Percentiles rank a stretch among this genome's conserved stretches.
phyloP scores from a whole-genome alignment of 2,888 invertebrate genomes.

The Malthinus flaveolus region DNA sequence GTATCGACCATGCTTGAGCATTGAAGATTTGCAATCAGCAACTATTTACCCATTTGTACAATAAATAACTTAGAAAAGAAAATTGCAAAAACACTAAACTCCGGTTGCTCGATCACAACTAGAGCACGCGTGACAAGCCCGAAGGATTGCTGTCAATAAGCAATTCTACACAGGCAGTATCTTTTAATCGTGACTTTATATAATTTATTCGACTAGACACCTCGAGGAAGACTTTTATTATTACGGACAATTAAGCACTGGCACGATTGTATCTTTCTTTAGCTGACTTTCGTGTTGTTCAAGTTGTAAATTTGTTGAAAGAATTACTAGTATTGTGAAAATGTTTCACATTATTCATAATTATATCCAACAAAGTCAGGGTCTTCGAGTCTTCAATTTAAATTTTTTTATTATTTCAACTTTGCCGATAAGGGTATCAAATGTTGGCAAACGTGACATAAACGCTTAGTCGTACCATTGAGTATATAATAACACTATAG shows the following conservation, averaged over 20 bases:
- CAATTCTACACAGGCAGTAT: slow-evolving; percentile 23
- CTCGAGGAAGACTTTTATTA: slow-evolving; percentile 29
- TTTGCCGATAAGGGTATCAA: too few relatives aligned
- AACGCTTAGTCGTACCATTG: too few relatives aligned
- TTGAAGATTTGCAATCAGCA: too few relatives aligned
- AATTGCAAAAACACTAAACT: slow-evolving; percentile 6
- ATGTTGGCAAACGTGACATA: too few relatives aligned
- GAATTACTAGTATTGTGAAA: slow-evolving; percentile 2
- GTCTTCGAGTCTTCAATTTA: too few relatives aligned
- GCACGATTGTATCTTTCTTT: slow-evolving; percentile 12
- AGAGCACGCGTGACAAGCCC: slow-evolving; percentile 31
- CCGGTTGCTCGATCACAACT: slow-evolving; percentile 20
- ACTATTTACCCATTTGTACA: too few relatives aligned
- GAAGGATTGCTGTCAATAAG: slow-evolving; percentile 30
- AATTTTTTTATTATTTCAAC: too few relatives aligned
- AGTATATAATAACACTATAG: too few relatives aligned
- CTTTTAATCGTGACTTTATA: slow-evolving; percentile 27
- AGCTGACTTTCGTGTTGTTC: slow-evolving; percentile 8
- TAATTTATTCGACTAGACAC: slow-evolving; percentile 33
- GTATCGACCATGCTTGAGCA: too few relatives aligned
- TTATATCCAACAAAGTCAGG: slow-evolving; percentile 1
- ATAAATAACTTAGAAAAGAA: neutral
- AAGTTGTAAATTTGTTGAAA: slow-evolving; percentile 11
- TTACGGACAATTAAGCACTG: slow-evolving; percentile 25
- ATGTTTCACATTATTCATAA: neutral